Evolutionary conservation across 2,888 invertebrate species (phyloP).

Genomic region (Atherix ibis): DNA sequence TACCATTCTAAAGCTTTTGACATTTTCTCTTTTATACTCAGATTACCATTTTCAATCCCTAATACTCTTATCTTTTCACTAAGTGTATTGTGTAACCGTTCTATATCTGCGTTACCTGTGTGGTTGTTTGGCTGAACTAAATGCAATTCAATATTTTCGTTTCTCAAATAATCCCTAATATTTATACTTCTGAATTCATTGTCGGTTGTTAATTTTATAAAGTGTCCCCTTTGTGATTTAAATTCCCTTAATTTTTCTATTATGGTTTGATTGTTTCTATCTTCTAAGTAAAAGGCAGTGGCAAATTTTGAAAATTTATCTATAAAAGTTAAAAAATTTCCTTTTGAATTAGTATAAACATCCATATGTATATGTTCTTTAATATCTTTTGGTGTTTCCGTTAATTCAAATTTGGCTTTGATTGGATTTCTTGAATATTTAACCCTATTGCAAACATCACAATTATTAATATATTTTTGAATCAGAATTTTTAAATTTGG

Average conservation of each 20-base stretch:
- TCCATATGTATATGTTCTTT: too few relatives aligned
- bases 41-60: background rate
- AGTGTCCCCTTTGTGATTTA: slow-evolving; percentile 2
- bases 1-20: background rate
- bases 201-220: slow-evolving; percentile 3
- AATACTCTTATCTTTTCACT: slow-evolving; percentile 4
- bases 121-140: slow-evolving; percentile 2
- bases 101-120: slow-evolving; percentile 2
- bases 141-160: slow-evolving; percentile 1
- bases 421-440: background rate
- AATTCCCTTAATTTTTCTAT: slow-evolving; percentile 3
- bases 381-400: too few relatives aligned
- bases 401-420: background rate
- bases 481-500: background rate
- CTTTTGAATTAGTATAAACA: slow-evolving; percentile 1
- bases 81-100: slow-evolving; percentile 2
- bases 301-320: slow-evolving; percentile 6
- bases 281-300: slow-evolving; percentile 1
- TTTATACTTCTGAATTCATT: slow-evolving; percentile 4
- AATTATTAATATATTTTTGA: slow-evolving; percentile 1
- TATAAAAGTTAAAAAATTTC: slow-evolving; percentile 2
- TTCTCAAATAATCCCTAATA: slow-evolving; percentile 3
- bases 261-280: slow-evolving; percentile 1
- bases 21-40: background rate
- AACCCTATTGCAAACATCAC: background rate